Base-by-base conservation (phyloP, 2,797 vertebrate genomes). In the Sciurus carolinensis region DNA sequence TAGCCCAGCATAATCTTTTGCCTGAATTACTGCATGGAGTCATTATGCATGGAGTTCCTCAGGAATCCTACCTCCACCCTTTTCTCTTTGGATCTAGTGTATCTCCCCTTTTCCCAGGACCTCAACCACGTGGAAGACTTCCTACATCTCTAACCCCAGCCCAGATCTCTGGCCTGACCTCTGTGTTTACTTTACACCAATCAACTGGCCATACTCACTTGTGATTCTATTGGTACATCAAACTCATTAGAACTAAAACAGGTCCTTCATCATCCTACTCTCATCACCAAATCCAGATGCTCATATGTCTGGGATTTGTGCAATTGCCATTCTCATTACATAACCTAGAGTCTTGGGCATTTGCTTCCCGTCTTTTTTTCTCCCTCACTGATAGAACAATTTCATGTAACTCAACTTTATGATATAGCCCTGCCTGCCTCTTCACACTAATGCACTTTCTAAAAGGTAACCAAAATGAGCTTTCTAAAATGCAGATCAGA, bases 391-490 rank as follows among this genome's bases (percentile, higher is more conserved):
- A 39, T 44, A 39, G 13, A 54, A 85, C 18, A 14, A 62, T 54
- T 85, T 85, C 52, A 52, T 17, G 17, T 47, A 76, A 72, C 42
- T n/a, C 36, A 66, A 57, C 33, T 57, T 94, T n/a, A 39, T 39
- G 39, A 39, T 24, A 24, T 10, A 52, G 3, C 39, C 57, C 24
- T 10, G 66, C n/a, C 13, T 50, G 50, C 54, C 62, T 95, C 67
- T 87, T 82, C 66, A 69, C 69, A 72, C 80, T 87, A 93, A 95
- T 47, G 54, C 13, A 79, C 50, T 93, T 80, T 82, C 67, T 85
- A 75, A 97, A 64, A 26, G 66, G 72, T 47, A 75, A 73, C 0
- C 9, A 72, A 92, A 96, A 89, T 28, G 47, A 64, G 26, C 85
- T 88, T 81, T 85, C 28, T 85, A n/a, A 95, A 76, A 82, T 81